Percentiles rank a stretch among this genome's conserved stretches.
phyloP scores from a whole-genome alignment of 2,113 vertebrate genomes.

The Dipodomys stephensi region DNA sequence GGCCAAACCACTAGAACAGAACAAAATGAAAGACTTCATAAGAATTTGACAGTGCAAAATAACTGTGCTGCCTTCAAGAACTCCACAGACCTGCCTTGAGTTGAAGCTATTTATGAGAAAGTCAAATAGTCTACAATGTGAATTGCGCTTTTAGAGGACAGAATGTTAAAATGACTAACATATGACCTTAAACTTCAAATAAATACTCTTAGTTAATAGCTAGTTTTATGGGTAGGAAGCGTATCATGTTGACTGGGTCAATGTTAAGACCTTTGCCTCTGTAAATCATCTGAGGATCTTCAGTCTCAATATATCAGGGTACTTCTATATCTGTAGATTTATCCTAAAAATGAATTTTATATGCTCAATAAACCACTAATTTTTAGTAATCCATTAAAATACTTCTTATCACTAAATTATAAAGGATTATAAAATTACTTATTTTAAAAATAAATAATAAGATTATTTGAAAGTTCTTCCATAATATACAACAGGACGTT shows the following conservation, averaged over 20 bases:
- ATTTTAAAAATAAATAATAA: background rate
- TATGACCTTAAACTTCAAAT: background rate
- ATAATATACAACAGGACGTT: background rate
- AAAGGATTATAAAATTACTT: background rate
- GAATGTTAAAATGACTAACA: background rate
- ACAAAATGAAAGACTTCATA: background rate
- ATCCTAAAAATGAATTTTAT: background rate
- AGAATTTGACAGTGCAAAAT: background rate
- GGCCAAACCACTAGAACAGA: background rate
- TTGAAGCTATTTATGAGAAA: background rate
- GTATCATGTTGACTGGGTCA: too few relatives aligned
- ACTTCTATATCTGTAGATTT: background rate
- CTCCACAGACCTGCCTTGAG: background rate
- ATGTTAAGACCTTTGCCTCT: background rate
- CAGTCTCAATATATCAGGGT: background rate
- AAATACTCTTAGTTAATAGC: background rate
- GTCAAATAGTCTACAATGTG: background rate
- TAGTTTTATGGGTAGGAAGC: background rate
- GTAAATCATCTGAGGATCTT: background rate
- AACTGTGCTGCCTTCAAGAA: background rate
- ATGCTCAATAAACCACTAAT: background rate
- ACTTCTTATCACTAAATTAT: background rate
- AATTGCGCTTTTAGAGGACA: background rate
- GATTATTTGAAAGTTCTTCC: background rate
- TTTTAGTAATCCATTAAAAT: background rate